Evolutionary conservation across 2,888 invertebrate genomes (phyloP), one percentile per base, ranked within the genome.

Genomic region (Mythimna impura): DNA sequence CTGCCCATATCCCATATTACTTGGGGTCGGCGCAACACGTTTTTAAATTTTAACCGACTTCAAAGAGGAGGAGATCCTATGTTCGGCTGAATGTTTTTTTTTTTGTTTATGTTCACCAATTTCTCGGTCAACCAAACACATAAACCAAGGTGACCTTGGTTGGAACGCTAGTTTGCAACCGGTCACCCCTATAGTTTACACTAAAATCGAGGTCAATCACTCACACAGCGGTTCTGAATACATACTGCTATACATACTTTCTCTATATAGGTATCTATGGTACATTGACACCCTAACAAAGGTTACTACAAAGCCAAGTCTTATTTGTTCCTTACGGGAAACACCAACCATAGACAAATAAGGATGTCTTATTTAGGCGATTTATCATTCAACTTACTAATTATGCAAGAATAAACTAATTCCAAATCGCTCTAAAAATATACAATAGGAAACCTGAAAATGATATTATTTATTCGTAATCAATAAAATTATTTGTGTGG

Each of bases 331-430:
- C 1, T 9, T n/a, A 12, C 3, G 80, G 80, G 77, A 66, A 80
- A 52, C 0, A 66, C 63, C 68, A n/a, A 60, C 68, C 80, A 80
- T 81, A 80, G 68, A 80, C 60, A 30, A 69, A 0, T 36, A 55
- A 2, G 5, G 52, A 10, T 1, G 22, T 12, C 10, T 14, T 43
- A 30, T 47, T 66, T 81, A 80, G 81, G 34, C 81, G 81, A 81
- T 55, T 64, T 64, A 36, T 30, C 14, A 22, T 20, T 20, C 1
- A 12, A 30, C 14, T 54, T 54, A 66, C 65, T 76, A 66, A 71
- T 14, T 55, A 7, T 2, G 6, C 2, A 40, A 0, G 40, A 72
- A 65, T 9, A 10, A 50, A 70, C 14, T 65, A 52, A 52, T 65
- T 43, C 3, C 4, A 20, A n/a, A 20, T 25, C 40, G 0, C 43